Evolutionary conservation across 2,888 invertebrate species (phyloP), one percentile per base, ranked within the genome.

Genomic region (Callyntrura sp.): DNA sequence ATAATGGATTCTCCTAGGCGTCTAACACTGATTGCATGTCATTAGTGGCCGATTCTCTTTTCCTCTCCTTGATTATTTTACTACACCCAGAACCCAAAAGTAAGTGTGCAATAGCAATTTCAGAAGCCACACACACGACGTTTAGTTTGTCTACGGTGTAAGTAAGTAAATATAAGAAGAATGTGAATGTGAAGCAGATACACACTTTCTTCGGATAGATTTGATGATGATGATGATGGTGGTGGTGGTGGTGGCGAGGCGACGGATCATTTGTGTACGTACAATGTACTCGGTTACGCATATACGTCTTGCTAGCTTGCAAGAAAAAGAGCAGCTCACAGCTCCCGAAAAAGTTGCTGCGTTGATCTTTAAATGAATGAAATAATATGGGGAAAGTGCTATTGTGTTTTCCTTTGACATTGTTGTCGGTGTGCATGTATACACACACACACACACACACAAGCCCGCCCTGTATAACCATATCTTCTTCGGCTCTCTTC

Each of bases 11-110:
- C 93, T 93, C 91, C 89, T 91, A n/a, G 91, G 91, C 93, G 93
- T 93, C 93, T 93, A 92, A 91, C 93, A 92, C 92, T 93, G 93
- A 93, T 93, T 93, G 93, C 93, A 93, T 93, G 93, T 93, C 93
- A 93, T 93, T 93, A 93, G 93, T 93, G 92, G 93, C 92, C 92
- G 92, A 92, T 93, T 93, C 92, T 92, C 91, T 90, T 92, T 92
- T 92, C 91, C 92, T 91, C 85, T 91, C 90, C 90, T 91, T 93
- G 93, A 93, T 93, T 93, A 93, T 93, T 93, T 93, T 93, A 93
- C 92, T 92, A 90, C 92, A 85, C 90, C 85, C 90, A 73, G 55
- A 81, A 65, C 84, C 84, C 68, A 55, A 79, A 78, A 84, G 89
- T 79, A 68, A 62, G 11, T 17, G 43, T 51, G 79, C 60, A 79